Base-by-base conservation (phyloP, 2,113 vertebrate genomes). In the Micromys minutus region DNA sequence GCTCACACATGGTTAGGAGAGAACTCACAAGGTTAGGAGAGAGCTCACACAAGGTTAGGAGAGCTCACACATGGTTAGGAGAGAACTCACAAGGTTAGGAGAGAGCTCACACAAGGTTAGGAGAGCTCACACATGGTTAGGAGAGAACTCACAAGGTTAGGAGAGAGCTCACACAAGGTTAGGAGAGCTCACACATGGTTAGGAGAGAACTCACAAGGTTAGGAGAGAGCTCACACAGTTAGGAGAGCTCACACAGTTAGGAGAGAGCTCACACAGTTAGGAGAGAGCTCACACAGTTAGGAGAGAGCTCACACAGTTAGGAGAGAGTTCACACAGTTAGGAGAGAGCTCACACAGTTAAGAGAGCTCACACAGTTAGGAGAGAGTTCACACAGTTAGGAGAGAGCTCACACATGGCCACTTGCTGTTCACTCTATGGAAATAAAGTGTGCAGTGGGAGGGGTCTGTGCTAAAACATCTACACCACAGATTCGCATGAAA, bases 381-480 rank as follows among this genome's bases (percentile, higher is more conserved):
- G 89, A 86, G 50, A 5, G 83, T 88, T 93, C 87, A 76, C 90
- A 89, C 75, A 75, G 89, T 94, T 80, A 94, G 91, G 91, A 89
- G 86, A 87, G 83, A 80, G 63, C 57, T 95, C 91, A 57, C 91
- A 91, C 90, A 93, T 65, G 42, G 86, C 86, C 63, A 52, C 91
- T 89, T 93, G 94, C 72, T 74, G 91, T 91, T 95, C 89, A 89
- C 89, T 91, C 88, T 34, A 57, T 47, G 42, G 90, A 91, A 90
- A 87, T 91, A 76, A 93, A 96, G 90, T 93, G 57, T 50, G 9
- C 67, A 83, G 81, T 85, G 45, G 89, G 85, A 93, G 45, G 47
- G 75, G 89, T 97, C 95, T 95, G 96, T 95, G 93, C 95, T 87
- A 75, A 95, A 91, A 69, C 47, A 65, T 89, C 91, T 95, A 57